Conservation (phyloP, 2,888 invertebrate genomes). For the Philopedon plagiatum region DNA sequence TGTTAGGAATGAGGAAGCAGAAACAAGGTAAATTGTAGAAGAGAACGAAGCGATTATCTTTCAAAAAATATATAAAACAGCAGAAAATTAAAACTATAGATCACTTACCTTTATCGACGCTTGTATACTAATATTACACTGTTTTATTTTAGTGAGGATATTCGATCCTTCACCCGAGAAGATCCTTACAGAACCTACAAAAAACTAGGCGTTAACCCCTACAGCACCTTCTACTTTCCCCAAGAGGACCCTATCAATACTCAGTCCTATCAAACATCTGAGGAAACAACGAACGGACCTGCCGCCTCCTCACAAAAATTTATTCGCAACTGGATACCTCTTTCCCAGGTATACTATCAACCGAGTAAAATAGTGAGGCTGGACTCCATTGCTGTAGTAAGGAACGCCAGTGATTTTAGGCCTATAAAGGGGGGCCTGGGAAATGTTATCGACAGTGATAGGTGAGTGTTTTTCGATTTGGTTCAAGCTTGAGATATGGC, state of each 20-base stretch:
- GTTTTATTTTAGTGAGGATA: slow-evolving; percentile 1
- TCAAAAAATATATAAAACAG: too few relatives aligned
- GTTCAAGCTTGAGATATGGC: neutral
- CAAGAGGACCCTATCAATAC: slow-evolving; percentile 11
- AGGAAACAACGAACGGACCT: neutral
- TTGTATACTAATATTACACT: too few relatives aligned
- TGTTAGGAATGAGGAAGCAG: neutral
- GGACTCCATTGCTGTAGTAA: slow-evolving; percentile 62
- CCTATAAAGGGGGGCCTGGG: slow-evolving; percentile 55
- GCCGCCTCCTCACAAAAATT: slow-evolving; percentile 50
- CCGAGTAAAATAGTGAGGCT: slow-evolving; percentile 61
- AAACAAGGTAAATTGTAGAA: slow-evolving; percentile 10
- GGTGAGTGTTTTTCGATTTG: slow-evolving; percentile 55
- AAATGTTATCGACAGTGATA: slow-evolving; percentile 64
- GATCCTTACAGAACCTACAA: slow-evolving; percentile 16
- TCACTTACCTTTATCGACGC: too few relatives aligned
- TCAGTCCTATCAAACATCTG: slow-evolving; percentile 44
- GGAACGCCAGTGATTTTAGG: slow-evolving; percentile 60
- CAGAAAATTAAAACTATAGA: too few relatives aligned
- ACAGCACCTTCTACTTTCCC: slow-evolving; percentile 26
- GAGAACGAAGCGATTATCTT: too few relatives aligned
- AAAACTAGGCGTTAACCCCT: slow-evolving; percentile 38
- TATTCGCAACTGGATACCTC: slow-evolving; percentile 67
- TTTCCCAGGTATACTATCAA: slow-evolving; percentile 63
- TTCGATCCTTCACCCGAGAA: neutral